phyloP scores from a whole-genome alignment of 1,140 invertebrate genomes.

The Lepidurus apus region DNA sequence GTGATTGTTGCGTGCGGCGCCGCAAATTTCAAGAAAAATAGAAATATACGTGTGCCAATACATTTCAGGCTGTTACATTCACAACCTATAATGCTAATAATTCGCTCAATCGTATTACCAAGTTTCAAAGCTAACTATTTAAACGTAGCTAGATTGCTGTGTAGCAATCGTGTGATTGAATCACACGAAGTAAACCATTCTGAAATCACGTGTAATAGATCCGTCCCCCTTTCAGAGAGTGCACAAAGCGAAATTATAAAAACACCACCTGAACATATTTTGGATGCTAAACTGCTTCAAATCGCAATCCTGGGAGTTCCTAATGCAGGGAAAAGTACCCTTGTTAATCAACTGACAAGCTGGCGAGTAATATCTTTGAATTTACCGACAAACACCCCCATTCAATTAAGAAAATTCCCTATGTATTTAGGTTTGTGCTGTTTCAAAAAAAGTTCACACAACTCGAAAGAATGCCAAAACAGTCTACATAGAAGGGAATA shows the following conservation, averaged over 20 bases:
- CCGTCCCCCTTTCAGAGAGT: not conserved
- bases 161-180: not conserved
- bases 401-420: conserved; percentile 23
- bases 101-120: no score
- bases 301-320: conserved; percentile 84
- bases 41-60: no score
- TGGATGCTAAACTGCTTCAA: conserved; percentile 57
- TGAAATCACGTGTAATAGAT: not conserved
- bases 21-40: no score
- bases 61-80: no score
- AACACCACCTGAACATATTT: not conserved
- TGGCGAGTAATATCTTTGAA: conserved; percentile 56
- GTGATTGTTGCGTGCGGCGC: no score
- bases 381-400: not conserved
- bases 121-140: not conserved
- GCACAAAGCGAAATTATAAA: conserved; percentile 26
- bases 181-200: not conserved
- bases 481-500: conserved; percentile 62
- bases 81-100: no score
- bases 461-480: conserved; percentile 67
- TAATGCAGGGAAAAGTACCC: conserved; percentile 90
- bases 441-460: conserved; percentile 84
- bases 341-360: conserved; percentile 77
- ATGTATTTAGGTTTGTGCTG: conserved; percentile 68
- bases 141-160: not conserved